phyloP scores from a whole-genome alignment of 2,113 vertebrate species.

The Seriola quinqueradiata region DNA sequence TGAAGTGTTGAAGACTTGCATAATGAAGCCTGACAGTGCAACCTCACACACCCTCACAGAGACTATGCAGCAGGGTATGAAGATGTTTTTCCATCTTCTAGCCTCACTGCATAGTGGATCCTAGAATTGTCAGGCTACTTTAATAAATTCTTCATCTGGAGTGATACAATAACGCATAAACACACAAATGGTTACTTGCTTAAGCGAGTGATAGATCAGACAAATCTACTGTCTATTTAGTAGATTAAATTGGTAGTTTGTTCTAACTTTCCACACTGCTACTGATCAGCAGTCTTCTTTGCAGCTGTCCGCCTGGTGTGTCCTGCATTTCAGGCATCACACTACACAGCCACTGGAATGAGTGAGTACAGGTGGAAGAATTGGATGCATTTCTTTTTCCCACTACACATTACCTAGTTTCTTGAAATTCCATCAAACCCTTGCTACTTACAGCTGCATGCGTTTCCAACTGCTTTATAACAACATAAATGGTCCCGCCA shows the following conservation, averaged over 20 bases:
- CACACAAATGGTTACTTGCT: not conserved
- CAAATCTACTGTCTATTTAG: not conserved
- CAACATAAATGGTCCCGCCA: slow-evolving; percentile 17
- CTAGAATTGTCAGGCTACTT: not conserved
- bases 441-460: not conserved
- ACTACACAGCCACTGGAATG: not conserved
- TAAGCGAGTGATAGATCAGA: not conserved
- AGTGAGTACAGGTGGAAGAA: slow-evolving; percentile 26
- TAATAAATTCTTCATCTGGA: not conserved
- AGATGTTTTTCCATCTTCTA: not conserved
- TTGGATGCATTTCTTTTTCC: slow-evolving; percentile 20
- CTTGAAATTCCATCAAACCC: slow-evolving; percentile 16
- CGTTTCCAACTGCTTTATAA: slow-evolving; percentile 12
- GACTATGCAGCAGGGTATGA: not conserved
- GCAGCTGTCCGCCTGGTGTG: not conserved
- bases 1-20: slow-evolving; percentile 45
- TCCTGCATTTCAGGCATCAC: slow-evolving; percentile 38
- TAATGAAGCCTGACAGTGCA: slow-evolving; percentile 43
- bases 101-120: not conserved
- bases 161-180: not conserved
- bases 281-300: slow-evolving; percentile 3
- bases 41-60: slow-evolving; percentile 22
- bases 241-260: not conserved
- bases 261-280: not conserved
- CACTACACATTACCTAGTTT: not conserved